phyloP scores from a whole-genome alignment of 2,113 vertebrate genomes.

The Mustela lutreola region DNA sequence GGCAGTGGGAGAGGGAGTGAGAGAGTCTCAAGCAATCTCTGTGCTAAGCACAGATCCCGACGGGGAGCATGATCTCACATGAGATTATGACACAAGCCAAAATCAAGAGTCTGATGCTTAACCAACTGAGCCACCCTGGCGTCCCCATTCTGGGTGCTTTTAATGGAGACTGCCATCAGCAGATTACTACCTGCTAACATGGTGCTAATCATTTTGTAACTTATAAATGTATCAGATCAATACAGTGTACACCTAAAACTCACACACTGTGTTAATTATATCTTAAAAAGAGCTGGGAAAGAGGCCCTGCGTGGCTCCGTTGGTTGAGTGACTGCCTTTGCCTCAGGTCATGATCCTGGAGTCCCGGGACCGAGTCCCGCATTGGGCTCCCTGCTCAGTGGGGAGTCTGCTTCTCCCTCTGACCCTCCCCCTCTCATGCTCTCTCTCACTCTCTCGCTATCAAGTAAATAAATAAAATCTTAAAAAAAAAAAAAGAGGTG shows the following conservation, averaged over 20 bases:
- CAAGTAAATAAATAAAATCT: too few relatives aligned
- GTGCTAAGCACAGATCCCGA: neutral
- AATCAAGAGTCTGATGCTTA: too few relatives aligned
- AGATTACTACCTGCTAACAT: neutral
- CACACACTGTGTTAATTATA: neutral
- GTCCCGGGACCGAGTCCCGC: too few relatives aligned
- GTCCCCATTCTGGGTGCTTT: neutral
- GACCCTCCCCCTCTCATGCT: too few relatives aligned
- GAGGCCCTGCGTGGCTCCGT: too few relatives aligned
- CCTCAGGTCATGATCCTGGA: too few relatives aligned
- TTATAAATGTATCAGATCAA: neutral
- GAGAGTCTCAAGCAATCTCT: neutral
- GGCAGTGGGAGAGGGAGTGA: neutral
- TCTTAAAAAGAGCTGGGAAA: neutral
- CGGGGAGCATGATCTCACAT: neutral
- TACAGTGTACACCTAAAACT: neutral
- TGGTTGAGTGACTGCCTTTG: too few relatives aligned
- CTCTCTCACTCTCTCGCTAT: too few relatives aligned
- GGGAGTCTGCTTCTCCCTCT: too few relatives aligned
- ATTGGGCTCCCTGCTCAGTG: too few relatives aligned
- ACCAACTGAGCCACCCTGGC: neutral
- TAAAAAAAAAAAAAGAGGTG: neutral
- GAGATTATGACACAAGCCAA: neutral
- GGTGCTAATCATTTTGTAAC: neutral
- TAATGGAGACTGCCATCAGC: neutral